Conservation (phyloP, 2,797 vertebrate genomes). For the Hemibagrus guttatus region DNA sequence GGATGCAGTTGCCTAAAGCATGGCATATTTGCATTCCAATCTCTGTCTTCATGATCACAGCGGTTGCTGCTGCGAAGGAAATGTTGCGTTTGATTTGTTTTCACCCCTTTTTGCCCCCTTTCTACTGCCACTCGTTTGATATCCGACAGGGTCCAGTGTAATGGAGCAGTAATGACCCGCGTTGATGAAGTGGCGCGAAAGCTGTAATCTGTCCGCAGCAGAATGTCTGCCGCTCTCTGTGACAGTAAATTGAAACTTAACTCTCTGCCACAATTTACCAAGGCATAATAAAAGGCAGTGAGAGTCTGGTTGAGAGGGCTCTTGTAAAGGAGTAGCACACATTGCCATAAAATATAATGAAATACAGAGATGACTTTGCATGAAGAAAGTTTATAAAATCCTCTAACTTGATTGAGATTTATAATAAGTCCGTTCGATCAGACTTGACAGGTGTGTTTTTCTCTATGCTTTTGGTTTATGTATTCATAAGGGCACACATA, state of each 20-base stretch:
- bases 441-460: conserved; percentile 23
- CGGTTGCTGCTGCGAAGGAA: conserved; percentile 10
- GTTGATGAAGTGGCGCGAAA: conserved; percentile 40
- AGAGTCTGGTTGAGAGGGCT: conserved; percentile 50
- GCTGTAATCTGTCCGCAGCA: conserved; percentile 49
- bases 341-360: conserved; percentile 67
- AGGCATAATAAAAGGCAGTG: conserved; percentile 59
- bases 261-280: conserved; percentile 66
- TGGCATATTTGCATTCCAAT: conserved; percentile 30
- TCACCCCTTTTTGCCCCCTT: conserved; percentile 49
- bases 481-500: conserved; percentile 37
- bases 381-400: conserved; percentile 38
- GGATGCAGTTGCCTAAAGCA: conserved; percentile 23
- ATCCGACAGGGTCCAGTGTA: conserved; percentile 46
- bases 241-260: conserved; percentile 70
- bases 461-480: conserved; percentile 30
- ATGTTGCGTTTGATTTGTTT: conserved; percentile 61
- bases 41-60: conserved; percentile 24
- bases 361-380: conserved; percentile 67
- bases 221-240: conserved; percentile 58
- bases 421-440: not conserved
- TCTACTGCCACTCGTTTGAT: conserved; percentile 49
- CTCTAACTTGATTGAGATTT: not conserved
- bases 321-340: conserved; percentile 59
- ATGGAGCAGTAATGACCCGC: conserved; percentile 51